Percentiles rank a stretch among this genome's conserved stretches.
Evolutionary conservation across 2,113 vertebrate genomes (phyloP).

Genomic region (Mystacornis crossleyi): DNA sequence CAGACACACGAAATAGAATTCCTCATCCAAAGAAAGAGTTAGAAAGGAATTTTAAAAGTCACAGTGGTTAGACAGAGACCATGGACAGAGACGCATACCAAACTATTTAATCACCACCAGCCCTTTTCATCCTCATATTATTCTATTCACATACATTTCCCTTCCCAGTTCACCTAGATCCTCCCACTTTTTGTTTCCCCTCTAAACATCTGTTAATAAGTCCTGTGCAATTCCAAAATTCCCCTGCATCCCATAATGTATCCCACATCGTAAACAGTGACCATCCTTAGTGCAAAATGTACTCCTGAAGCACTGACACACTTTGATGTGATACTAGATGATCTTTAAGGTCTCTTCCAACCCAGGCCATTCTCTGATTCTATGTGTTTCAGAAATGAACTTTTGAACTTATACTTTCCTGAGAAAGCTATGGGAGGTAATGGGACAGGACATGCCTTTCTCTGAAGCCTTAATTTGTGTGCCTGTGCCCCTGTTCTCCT

Average conservation of each 20-base stretch:
- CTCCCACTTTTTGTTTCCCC: not conserved
- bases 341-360: not conserved
- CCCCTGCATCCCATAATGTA: not conserved
- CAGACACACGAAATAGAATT: not conserved
- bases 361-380: not conserved
- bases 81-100: fast-evolving
- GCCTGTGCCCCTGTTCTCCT: not conserved
- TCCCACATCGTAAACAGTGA: not conserved
- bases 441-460: not conserved
- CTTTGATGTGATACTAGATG: not conserved
- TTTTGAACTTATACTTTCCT: not conserved
- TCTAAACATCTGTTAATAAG: not conserved
- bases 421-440: not conserved
- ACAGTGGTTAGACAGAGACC: not conserved
- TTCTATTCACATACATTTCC: fast-evolving
- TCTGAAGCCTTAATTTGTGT: not conserved
- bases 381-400: not conserved
- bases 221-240: not conserved
- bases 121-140: not conserved
- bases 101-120: not conserved
- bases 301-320: not conserved
- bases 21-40: not conserved
- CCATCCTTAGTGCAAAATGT: not conserved
- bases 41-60: not conserved
- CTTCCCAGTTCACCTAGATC: not conserved